phyloP scores from a whole-genome alignment of 2,888 invertebrate genomes.

The Eilema griseolum region DNA sequence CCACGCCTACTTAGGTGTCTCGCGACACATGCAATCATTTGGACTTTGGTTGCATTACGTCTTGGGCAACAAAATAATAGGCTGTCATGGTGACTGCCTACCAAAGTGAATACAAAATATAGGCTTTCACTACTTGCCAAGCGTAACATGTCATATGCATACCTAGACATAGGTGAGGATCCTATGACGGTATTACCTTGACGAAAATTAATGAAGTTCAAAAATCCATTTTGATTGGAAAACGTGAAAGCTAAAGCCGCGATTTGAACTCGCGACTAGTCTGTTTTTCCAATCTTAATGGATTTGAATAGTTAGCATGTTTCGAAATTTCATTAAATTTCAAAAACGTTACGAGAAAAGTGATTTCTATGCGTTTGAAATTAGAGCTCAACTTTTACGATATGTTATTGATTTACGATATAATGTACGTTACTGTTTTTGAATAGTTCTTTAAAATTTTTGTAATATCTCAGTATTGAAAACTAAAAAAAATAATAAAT shows the following conservation, averaged over 20 bases:
- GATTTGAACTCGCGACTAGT: too few species aligned
- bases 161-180: not conserved
- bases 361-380: too few species aligned
- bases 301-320: too few species aligned
- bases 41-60: not conserved
- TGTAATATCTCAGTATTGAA: too few species aligned
- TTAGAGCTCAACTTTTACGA: too few species aligned
- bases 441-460: too few species aligned
- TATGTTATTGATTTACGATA: too few species aligned
- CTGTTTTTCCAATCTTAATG: too few species aligned
- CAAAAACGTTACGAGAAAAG: not conserved
- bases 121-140: not conserved
- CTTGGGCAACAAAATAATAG: not conserved
- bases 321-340: not conserved
- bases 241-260: too few species aligned
- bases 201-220: not conserved
- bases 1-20: not conserved
- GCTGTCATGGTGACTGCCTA: not conserved
- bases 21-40: not conserved
- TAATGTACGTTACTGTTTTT: too few species aligned
- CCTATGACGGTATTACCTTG: not conserved
- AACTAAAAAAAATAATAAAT: too few species aligned
- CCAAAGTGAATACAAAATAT: conserved; percentile 1
- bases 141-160: not conserved
- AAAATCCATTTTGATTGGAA: too few species aligned